Base-by-base conservation (phyloP, 2,797 vertebrate genomes). In the Emydoidea blandingii region DNA sequence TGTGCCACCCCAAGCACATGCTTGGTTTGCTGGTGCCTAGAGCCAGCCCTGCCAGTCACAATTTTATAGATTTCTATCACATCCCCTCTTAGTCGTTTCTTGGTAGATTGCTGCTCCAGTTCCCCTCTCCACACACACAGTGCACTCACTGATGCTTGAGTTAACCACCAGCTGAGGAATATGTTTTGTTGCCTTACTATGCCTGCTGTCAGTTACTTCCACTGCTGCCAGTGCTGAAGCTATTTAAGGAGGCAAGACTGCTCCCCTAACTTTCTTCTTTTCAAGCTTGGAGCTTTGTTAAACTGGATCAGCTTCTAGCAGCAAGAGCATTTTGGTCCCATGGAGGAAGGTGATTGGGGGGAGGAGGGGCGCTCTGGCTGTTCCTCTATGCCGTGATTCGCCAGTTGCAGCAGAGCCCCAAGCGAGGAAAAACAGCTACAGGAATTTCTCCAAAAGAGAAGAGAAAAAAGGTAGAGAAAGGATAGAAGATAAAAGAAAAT, bases 331-430 rank as follows among this genome's bases (percentile, higher is more conserved):
- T 89, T 79, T 53, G 21, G 88, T 19, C 23, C 2, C 34, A 12
- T 0, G 89, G 83, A 80, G 44, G 25, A 83, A n/a, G 19, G 37
- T 1, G 11, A 25, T 87, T 47, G 8, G 76, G 59, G 12, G 52
- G 5, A 2, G 52, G 52, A 6, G 52, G 52, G 18, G 5, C 44
- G 3, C 27, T 86, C 37, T 14, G 53, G 12, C n/a, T 0, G 0
- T 79, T 49, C 10, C 21, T 87, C 4, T 8, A 3, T 29, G 49
- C 37, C 81, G 37, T 27, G 29, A 27, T 1, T 1, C 0, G 0
- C 72, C 86, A 78, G 9, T 86, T 81, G 29, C 56, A 83, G 79
- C 49, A 47, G 54, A 72, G 80, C 16, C 57, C 91, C 12, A 0
- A 0, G 5, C 31, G 50, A 8, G 76, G 57, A 49, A 92, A 50